Conservation (phyloP, 2,888 invertebrate species). For the Epirrita christyi region DNA sequence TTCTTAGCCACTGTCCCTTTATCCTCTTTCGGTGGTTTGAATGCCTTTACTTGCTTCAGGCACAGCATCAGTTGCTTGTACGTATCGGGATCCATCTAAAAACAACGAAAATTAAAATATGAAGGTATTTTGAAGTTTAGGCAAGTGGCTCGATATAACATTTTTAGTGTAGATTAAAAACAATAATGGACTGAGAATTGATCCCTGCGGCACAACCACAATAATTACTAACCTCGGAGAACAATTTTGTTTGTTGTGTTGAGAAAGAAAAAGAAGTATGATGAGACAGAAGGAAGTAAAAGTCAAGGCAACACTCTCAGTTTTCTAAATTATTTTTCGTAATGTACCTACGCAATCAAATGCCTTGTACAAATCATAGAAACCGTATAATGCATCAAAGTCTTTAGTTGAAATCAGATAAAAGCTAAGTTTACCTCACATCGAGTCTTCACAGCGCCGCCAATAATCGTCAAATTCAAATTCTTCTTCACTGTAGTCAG, state of each 20-base stretch:
- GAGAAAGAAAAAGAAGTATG: too few species aligned
- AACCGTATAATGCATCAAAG: too few species aligned
- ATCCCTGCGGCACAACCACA: too few species aligned
- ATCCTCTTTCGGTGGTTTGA: slow-evolving; percentile 54
- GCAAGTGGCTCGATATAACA: too few species aligned
- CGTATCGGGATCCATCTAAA: slow-evolving; percentile 68
- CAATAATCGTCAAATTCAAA: slow-evolving; percentile 72
- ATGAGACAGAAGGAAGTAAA: too few species aligned
- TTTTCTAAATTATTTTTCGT: too few species aligned
- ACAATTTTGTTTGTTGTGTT: too few species aligned
- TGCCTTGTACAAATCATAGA: neutral
- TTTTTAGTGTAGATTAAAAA: slow-evolving; percentile 1
- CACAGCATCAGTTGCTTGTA: slow-evolving; percentile 72
- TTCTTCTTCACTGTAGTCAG: slow-evolving; percentile 66
- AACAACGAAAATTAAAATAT: slow-evolving; percentile 1
- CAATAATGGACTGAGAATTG: neutral
- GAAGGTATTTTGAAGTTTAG: too few species aligned
- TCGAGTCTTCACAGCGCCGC: slow-evolving; percentile 77
- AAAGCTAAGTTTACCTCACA: slow-evolving; percentile 58
- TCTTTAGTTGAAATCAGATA: neutral
- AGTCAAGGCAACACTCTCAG: too few species aligned
- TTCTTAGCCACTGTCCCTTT: slow-evolving; percentile 61
- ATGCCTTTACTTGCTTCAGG: slow-evolving; percentile 56
- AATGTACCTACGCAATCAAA: neutral
- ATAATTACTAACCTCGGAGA: too few species aligned